phyloP scores from a whole-genome alignment of 2,797 vertebrate species.

The Buceros bicornis region DNA sequence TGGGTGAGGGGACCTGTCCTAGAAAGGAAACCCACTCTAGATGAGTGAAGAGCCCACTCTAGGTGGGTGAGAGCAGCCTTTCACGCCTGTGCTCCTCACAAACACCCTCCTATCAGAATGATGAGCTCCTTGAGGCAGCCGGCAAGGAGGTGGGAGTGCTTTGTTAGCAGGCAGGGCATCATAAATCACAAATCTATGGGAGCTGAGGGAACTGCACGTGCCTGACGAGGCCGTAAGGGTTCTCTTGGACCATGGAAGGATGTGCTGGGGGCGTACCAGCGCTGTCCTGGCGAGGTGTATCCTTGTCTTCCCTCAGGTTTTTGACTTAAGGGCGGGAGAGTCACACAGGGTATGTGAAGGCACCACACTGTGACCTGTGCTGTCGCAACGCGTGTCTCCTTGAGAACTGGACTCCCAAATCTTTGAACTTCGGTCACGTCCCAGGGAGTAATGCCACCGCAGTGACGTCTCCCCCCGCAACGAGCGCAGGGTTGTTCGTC shows the following conservation, averaged over 20 bases:
- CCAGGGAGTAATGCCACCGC: background rate
- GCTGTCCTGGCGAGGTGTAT: fast-evolving
- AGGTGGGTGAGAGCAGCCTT: background rate
- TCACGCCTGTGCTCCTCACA: fast-evolving
- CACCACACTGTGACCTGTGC: fast-evolving
- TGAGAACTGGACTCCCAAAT: background rate
- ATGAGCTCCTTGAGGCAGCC: fast-evolving
- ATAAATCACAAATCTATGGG: fast-evolving
- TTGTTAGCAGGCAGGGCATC: background rate
- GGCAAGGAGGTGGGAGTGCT: fast-evolving
- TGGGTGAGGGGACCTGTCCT: background rate
- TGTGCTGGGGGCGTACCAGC: fast-evolving
- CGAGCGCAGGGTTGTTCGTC: fast-evolving
- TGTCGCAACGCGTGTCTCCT: background rate
- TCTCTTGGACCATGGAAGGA: background rate
- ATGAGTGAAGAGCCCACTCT: background rate
- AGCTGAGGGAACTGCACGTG: background rate
- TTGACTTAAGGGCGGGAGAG: background rate
- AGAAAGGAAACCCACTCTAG: too few species aligned
- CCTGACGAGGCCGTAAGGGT: background rate
- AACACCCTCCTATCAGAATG: background rate
- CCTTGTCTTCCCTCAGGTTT: fast-evolving
- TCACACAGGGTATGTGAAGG: background rate
- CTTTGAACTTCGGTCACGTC: background rate
- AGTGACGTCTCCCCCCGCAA: fast-evolving